Conservation (phyloP, 2,797 vertebrate species). For the Meriones psammophilus region DNA sequence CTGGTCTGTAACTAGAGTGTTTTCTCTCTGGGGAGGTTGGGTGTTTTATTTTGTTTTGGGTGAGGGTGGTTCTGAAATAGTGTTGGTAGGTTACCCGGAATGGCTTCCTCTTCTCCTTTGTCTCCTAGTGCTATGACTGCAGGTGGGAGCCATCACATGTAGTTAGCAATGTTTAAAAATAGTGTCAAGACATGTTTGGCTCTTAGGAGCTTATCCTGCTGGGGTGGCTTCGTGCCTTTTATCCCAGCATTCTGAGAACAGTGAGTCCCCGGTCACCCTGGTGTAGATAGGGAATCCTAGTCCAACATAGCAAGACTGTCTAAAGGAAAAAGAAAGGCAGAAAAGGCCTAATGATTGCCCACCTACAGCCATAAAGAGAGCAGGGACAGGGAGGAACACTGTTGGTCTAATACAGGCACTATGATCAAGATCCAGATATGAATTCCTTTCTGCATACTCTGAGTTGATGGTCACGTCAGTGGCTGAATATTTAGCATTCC, state of each 20-base stretch:
- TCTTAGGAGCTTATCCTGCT: constrained; percentile 13
- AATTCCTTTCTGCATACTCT: too few relatives aligned
- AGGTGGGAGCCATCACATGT: not conserved
- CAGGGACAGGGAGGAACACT: not conserved
- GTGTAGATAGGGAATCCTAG: not conserved
- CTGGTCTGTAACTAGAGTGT: not conserved
- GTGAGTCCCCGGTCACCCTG: not conserved
- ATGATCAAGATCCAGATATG: not conserved
- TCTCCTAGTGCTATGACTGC: not conserved
- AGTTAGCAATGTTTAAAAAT: not conserved
- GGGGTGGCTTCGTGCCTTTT: not conserved
- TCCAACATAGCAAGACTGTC: not conserved
- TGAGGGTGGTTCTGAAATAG: not conserved
- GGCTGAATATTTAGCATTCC: not conserved
- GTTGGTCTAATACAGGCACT: not conserved
- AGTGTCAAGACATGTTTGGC: not conserved
- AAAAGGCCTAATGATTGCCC: not conserved
- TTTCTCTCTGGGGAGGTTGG: not conserved
- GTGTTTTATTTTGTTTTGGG: not conserved
- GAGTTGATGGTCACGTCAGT: not conserved
- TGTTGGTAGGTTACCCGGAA: not conserved
- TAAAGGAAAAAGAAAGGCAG: not conserved
- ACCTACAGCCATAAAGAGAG: not conserved
- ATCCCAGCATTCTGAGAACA: not conserved
- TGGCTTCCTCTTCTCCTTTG: not conserved